Evolutionary conservation across 1,140 invertebrate genomes (phyloP), one percentile per base, ranked within the genome.

Genomic region (Drosophila rufa): DNA sequence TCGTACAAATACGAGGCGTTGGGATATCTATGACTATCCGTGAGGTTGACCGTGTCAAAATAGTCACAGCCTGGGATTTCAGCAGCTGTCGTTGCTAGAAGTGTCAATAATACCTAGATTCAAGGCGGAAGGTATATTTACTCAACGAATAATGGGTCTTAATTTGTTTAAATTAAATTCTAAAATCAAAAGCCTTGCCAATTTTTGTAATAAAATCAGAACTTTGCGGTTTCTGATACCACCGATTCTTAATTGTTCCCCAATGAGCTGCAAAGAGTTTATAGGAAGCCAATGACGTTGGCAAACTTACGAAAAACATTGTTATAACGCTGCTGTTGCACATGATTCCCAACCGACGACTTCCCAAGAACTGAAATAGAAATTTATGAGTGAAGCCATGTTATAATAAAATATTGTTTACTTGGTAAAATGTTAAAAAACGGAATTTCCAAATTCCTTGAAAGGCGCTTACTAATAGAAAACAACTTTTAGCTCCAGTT

Each of bases 1-100:
- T 92, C 66, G 27, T 81, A 90, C 7, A 76, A 9, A 50, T 81
- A 92, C 1, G 90, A 86, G 5, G 82, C 78, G 62, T 84, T 90
- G 6, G 40, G 8, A 2, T 81, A 56, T 11, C 17, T 67, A n/a
- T 45, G 1, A n/a, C 46, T 64, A 2, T 43, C 30, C 15, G 53
- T 68, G 11, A 92, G 46, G 25, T 74, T 45, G 1, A 86, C 77
- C 0, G 90, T 92, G 30, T 91, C 87, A 19, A 79, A 75, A 53
- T 71, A 92, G 42, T 75, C 58, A 40, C 90, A 92, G 19, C 53
- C 77, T 2, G 48, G 56, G 50, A 84, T 86, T 1, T 75, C 62
- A 3, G 27, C 61, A 17, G 8, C 43, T 45, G n/a, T 17, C n/a
- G 42, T 45, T 17, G n/a, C 43, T 45, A 45, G 9, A 17, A 17